Percentiles rank a stretch among this genome's conserved stretches.
These are phyloP conservation scores for Branchinecta sandiegonensis DNA, from an alignment of 2,888 invertebrate species.

Conservation along the genomic window DNA sequence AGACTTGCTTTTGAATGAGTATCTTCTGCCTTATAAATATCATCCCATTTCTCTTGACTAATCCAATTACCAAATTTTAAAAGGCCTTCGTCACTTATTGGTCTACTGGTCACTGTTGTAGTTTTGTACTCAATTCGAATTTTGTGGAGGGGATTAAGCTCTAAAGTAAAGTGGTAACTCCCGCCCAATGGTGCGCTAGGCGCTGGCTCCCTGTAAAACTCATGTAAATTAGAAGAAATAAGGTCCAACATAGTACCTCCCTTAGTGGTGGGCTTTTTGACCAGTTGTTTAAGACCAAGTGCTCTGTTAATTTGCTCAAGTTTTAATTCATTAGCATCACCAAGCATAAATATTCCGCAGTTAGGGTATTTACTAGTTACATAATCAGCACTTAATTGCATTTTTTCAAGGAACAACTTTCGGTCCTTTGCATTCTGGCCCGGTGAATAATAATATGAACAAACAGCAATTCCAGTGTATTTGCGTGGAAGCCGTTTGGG, in stretches of 20 bases:
- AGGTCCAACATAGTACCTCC: not conserved
- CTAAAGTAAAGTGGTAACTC: constrained; percentile 7
- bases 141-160: constrained; percentile 3
- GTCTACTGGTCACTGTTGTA: constrained; percentile 7
- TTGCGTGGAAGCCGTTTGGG: not conserved
- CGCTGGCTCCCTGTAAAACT: not conserved
- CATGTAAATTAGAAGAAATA: constrained; percentile 1
- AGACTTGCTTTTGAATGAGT: not conserved
- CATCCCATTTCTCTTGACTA: not conserved
- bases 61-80: constrained; percentile 9
- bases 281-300: constrained; percentile 6
- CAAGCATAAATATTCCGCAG: constrained; percentile 12
- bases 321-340: not conserved
- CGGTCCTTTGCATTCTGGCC: not conserved
- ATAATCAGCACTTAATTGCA: constrained; percentile 1
- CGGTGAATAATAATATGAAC: not conserved
- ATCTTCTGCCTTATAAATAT: not conserved
- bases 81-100: not conserved
- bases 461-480: not conserved
- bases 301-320: constrained; percentile 1
- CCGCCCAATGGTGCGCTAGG: constrained; percentile 5
- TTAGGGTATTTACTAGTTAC: constrained; percentile 1
- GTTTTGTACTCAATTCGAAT: constrained; percentile 6
- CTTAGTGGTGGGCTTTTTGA: not conserved
- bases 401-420: not conserved